Percentiles rank a stretch among this genome's conserved stretches.
Evolutionary conservation across 37 sponge, comb jelly and placozoan species (phyloP).

Genomic region (Petrosia ficiformis): DNA sequence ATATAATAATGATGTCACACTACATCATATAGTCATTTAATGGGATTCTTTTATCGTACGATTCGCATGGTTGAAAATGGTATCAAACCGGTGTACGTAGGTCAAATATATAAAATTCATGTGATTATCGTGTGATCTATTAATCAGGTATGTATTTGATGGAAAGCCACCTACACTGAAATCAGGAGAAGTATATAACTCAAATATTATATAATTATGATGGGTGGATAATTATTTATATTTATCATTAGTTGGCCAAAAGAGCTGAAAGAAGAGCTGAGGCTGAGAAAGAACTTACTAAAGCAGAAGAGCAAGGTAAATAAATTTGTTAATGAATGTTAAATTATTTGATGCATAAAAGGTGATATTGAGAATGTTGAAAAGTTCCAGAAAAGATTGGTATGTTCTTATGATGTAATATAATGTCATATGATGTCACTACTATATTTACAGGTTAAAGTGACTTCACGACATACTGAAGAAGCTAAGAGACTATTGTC

Average conservation of each 20-base stretch:
- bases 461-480: conserved; percentile 81
- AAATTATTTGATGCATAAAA: neutral
- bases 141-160: conserved; percentile 92
- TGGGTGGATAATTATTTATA: neutral
- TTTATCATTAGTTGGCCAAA: conserved; percentile 65
- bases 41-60: conserved; percentile 97
- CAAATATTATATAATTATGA: neutral
- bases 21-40: conserved; percentile 67
- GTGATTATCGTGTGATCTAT: neutral
- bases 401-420: conserved; percentile 18
- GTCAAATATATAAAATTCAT: neutral
- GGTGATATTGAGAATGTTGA: conserved; percentile 88
- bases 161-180: conserved; percentile 97
- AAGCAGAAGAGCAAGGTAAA: conserved; percentile 90
- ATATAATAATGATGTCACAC: neutral
- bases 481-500: conserved; percentile 86
- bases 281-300: conserved; percentile 77
- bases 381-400: conserved; percentile 85
- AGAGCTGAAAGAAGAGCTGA: conserved; percentile 89
- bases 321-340: neutral
- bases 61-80: conserved; percentile 97
- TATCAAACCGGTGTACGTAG: conserved; percentile 92
- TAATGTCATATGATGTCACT: neutral
- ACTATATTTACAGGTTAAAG: conserved; percentile 75
- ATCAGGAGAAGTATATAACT: conserved; percentile 80